Evolutionary conservation across 2,888 invertebrate genomes (phyloP).

Genomic region (Rhaphigaster nebulosa): DNA sequence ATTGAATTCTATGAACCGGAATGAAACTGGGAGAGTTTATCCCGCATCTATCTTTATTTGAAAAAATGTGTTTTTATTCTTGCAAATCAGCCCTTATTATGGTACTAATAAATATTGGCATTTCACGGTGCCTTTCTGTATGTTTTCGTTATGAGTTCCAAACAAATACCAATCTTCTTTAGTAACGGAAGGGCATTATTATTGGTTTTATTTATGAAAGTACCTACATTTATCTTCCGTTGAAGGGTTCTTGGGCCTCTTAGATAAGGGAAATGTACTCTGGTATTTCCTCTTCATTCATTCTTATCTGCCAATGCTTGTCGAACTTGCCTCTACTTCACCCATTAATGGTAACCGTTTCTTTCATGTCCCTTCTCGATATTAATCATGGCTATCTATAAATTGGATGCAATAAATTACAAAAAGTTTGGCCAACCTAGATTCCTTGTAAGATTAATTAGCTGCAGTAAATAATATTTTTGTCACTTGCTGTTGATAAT

Average conservation of each 20-base stretch:
- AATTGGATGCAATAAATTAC: neutral
- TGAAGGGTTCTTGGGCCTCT: neutral
- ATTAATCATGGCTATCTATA: neutral
- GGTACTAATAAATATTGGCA: too few relatives aligned
- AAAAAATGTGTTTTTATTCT: too few relatives aligned
- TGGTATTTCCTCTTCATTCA: constrained; percentile 2
- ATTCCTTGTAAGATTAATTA: too few relatives aligned
- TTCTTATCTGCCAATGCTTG: neutral
- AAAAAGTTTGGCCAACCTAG: neutral
- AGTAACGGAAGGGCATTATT: neutral
- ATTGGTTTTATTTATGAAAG: neutral
- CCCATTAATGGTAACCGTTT: neutral
- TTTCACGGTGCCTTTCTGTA: too few relatives aligned
- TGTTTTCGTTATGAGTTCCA: neutral
- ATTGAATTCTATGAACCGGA: too few relatives aligned
- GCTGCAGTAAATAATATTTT: too few relatives aligned
- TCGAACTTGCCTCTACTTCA: neutral
- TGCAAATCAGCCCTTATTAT: too few relatives aligned
- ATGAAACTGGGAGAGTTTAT: too few relatives aligned
- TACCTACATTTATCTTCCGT: neutral
- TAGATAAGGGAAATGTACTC: neutral
- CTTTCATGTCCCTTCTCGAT: neutral
- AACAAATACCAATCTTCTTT: neutral
- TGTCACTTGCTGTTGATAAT: too few relatives aligned
- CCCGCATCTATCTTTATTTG: too few relatives aligned